Evolutionary conservation across 1,140 invertebrate species (phyloP).

Genomic region (Zeugodacus cucurbitae): DNA sequence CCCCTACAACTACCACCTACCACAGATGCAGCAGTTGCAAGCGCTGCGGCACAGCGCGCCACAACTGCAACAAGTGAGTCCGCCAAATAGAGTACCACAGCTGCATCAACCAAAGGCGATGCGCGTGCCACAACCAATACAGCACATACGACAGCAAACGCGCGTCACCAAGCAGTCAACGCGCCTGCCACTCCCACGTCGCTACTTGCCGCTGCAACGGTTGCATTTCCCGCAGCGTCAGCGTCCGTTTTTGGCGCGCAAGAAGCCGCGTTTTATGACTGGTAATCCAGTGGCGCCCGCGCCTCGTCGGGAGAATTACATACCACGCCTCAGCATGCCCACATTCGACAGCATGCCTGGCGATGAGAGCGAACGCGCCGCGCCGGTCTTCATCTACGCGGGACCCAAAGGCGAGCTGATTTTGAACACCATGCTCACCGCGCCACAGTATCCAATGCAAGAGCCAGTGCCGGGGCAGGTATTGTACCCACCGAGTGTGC

Average conservation of each 20-base stretch:
- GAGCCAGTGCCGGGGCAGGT: constrained; percentile 60
- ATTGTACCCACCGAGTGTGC: constrained; percentile 55
- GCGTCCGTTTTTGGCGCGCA: background rate
- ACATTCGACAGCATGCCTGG: constrained; percentile 56
- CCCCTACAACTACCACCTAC: background rate
- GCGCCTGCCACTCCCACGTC: constrained; percentile 2
- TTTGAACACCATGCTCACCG: constrained; percentile 59
- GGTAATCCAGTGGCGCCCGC: background rate
- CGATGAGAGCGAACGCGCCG: constrained; percentile 45
- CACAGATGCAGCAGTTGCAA: background rate
- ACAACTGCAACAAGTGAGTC: background rate
- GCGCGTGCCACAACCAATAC: background rate
- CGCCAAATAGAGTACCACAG: background rate
- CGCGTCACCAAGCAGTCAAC: background rate
- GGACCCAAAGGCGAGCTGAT: constrained; percentile 53
- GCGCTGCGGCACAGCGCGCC: background rate
- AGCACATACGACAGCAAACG: background rate
- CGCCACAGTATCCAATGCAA: constrained; percentile 58
- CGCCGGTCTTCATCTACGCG: constrained; percentile 57
- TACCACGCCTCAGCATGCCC: constrained; percentile 49
- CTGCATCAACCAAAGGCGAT: background rate
- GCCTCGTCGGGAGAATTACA: constrained; percentile 29
- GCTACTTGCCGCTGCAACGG: constrained; percentile 14
- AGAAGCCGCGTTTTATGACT: background rate
- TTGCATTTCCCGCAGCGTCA: constrained; percentile 42